Evolutionary conservation across 2,797 vertebrate species (phyloP).

Genomic region (Parauchenoglanis ngamensis): DNA sequence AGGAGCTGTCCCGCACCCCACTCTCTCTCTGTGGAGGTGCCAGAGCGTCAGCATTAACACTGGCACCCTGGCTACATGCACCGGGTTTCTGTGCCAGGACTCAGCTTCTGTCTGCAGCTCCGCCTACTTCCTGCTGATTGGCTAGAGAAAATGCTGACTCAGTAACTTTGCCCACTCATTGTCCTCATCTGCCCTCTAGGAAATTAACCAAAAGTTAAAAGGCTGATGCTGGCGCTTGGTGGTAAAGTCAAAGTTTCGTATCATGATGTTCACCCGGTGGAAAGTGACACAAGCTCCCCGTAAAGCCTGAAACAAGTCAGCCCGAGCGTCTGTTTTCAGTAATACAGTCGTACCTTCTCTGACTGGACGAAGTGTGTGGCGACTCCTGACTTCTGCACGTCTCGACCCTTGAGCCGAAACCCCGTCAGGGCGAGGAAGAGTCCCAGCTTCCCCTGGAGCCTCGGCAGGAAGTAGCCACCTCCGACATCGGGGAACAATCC

Average conservation of each 20-base stretch:
- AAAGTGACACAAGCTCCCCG: neutral
- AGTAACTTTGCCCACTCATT: conserved; percentile 1
- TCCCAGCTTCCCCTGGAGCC: conserved; percentile 87
- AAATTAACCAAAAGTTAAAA: neutral
- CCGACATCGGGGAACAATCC: conserved; percentile 96
- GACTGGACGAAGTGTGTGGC: conserved; percentile 94
- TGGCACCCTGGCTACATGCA: conserved; percentile 44
- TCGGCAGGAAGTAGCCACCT: conserved; percentile 93
- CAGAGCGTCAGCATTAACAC: conserved; percentile 28
- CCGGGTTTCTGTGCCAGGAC: conserved; percentile 29
- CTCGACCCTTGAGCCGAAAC: conserved; percentile 88
- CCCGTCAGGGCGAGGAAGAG: conserved; percentile 90
- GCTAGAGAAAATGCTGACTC: conserved; percentile 37
- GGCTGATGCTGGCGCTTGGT: no score
- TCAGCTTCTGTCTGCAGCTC: conserved; percentile 34
- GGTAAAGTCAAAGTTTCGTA: neutral
- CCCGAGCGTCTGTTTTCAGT: neutral
- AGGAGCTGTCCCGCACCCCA: conserved; percentile 17
- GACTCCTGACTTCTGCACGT: conserved; percentile 87
- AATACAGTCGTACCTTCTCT: conserved; percentile 76
- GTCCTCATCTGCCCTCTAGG: conserved; percentile 27
- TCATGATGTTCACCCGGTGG: neutral
- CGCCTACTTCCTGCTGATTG: conserved; percentile 27
- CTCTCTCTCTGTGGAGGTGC: conserved; percentile 41
- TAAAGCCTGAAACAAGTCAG: neutral